A percentile compares a stretch with the other conserved stretches of the same genome.
Evolutionary conservation across 2,888 invertebrate genomes (phyloP).

Genomic region (Dermolepida albohirtum): DNA sequence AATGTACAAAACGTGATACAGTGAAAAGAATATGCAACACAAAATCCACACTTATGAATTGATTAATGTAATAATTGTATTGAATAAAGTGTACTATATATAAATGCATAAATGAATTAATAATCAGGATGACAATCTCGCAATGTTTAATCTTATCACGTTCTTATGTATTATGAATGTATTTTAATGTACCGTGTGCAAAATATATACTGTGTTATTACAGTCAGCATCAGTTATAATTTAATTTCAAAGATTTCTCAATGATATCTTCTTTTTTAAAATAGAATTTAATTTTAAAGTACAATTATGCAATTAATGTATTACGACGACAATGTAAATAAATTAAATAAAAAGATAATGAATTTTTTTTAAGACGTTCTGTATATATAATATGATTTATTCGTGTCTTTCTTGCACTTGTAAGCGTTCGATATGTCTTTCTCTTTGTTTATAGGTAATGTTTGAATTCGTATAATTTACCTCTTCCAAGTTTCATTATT

Average conservation of each 20-base stretch:
- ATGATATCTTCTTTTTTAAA: too few relatives aligned
- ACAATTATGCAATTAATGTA: too few relatives aligned
- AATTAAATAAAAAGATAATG: too few relatives aligned
- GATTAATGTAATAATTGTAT: too few relatives aligned
- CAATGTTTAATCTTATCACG: constrained; percentile 18
- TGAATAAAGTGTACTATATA: not conserved
- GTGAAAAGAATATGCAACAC: not conserved
- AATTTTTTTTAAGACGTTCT: not conserved
- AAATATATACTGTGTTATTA: constrained; percentile 8
- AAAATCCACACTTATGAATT: not conserved
- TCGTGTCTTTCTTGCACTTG: constrained; percentile 28
- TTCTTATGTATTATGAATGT: too few relatives aligned
- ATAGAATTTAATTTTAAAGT: too few relatives aligned
- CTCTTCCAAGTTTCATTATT: constrained; percentile 30
- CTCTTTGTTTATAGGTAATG: constrained; percentile 24
- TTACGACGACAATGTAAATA: too few relatives aligned
- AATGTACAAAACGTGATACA: not conserved
- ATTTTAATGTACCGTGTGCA: constrained; percentile 16
- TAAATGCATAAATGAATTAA: constrained; percentile 12
- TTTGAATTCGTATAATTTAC: constrained; percentile 26
- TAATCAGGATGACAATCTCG: not conserved
- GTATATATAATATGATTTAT: not conserved
- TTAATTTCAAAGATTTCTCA: not conserved
- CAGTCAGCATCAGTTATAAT: not conserved
- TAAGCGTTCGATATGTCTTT: constrained; percentile 10